Conservation (phyloP, 2,888 invertebrate genomes). For the Ferrisia virgata region DNA sequence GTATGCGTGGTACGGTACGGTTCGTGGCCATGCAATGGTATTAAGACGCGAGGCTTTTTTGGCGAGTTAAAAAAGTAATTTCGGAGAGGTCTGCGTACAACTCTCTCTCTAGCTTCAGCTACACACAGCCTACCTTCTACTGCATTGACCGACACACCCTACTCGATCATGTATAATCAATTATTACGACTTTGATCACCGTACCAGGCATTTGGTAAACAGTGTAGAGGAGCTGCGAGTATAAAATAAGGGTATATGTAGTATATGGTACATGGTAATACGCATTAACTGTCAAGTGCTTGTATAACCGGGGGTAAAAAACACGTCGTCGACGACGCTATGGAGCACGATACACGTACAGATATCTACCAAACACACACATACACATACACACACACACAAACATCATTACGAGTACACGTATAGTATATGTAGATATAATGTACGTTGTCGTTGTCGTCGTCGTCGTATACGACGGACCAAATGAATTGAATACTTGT, state of each 20-base stretch:
- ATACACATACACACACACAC: not conserved
- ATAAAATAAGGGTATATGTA: slow-evolving; percentile 35
- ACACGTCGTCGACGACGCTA: not conserved
- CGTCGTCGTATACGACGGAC: too few relatives aligned
- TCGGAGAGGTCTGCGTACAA: not conserved
- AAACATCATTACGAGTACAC: not conserved
- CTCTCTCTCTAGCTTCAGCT: too few relatives aligned
- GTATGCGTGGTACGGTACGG: not conserved
- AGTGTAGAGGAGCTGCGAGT: not conserved
- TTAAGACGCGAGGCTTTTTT: not conserved
- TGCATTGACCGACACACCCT: slow-evolving; percentile 28
- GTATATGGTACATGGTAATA: slow-evolving; percentile 40
- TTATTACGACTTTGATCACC: slow-evolving; percentile 44
- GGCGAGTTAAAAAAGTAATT: slow-evolving; percentile 18
- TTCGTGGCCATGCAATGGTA: not conserved
- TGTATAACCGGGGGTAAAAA: slow-evolving; percentile 42
- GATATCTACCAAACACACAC: too few relatives aligned
- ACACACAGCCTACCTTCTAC: not conserved
- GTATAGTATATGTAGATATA: not conserved
- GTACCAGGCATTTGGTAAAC: slow-evolving; percentile 42
- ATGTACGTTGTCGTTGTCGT: too few relatives aligned
- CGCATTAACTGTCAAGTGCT: slow-evolving; percentile 46
- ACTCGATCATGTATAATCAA: slow-evolving; percentile 40
- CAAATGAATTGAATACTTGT: slow-evolving; percentile 45
- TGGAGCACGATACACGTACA: too few relatives aligned